Conservation (phyloP, 2,888 invertebrate species). For the Sussaba pulchella region DNA sequence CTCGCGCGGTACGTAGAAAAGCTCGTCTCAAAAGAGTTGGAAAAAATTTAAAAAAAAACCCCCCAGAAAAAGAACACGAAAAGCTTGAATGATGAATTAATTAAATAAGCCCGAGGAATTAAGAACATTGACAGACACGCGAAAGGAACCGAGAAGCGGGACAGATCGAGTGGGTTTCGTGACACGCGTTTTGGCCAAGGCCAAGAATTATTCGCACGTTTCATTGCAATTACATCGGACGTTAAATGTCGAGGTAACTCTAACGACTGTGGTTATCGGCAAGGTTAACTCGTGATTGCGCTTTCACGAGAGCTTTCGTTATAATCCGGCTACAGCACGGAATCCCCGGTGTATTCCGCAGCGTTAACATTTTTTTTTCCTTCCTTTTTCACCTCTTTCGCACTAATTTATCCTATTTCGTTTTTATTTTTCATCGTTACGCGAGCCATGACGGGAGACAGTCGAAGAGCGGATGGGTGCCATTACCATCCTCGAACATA, state of each 20-base stretch:
- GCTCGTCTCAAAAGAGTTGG: no score
- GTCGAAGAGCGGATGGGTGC: slow-evolving; percentile 30
- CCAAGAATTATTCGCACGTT: neutral
- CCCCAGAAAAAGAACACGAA: neutral
- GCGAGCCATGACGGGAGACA: neutral
- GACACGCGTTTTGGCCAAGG: neutral
- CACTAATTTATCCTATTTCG: slow-evolving; percentile 17
- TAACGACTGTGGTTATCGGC: slow-evolving; percentile 9
- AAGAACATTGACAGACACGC: neutral
- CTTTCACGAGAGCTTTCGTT: neutral
- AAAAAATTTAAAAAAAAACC: no score
- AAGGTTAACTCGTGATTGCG: slow-evolving; percentile 9
- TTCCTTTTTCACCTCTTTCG: neutral
- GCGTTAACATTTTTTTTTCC: neutral
- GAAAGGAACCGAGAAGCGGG: neutral
- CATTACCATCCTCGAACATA: slow-evolving; percentile 20
- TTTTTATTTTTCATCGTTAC: slow-evolving; percentile 4
- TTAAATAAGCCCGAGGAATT: slow-evolving; percentile 10
- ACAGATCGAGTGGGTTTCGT: no score
- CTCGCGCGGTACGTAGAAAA: neutral
- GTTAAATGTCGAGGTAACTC: slow-evolving; percentile 17
- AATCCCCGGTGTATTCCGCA: no score
- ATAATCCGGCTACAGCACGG: neutral
- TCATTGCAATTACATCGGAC: neutral
- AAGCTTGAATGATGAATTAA: neutral